A percentile compares a stretch with the other conserved stretches of the same genome.
Conservation (phyloP, 2,113 vertebrate genomes). For the Eidolon helvum region DNA sequence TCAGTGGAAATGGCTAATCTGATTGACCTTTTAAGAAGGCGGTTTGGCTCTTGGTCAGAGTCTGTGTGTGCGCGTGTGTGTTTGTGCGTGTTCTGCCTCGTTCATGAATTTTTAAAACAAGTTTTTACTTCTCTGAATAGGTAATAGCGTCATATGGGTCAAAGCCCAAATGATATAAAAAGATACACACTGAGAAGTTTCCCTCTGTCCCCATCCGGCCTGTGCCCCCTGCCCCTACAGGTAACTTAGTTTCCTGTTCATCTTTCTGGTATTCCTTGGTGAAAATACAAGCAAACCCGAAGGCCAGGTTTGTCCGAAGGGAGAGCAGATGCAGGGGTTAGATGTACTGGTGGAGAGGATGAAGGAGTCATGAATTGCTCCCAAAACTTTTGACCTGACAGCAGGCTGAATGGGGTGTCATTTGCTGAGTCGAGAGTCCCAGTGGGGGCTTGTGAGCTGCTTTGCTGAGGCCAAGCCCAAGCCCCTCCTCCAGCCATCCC, state of each 20-base stretch:
- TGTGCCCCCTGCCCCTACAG: too few relatives aligned
- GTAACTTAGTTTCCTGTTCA: too few relatives aligned
- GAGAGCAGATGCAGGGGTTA: too few relatives aligned
- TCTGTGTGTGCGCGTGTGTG: fast-evolving
- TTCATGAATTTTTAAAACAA: background rate
- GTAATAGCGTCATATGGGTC: background rate
- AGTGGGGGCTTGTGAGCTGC: background rate
- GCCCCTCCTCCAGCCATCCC: background rate
- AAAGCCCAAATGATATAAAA: background rate
- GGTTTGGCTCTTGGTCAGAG: background rate
- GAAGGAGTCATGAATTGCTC: too few relatives aligned
- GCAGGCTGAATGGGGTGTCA: background rate
- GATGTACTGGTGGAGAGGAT: too few relatives aligned
- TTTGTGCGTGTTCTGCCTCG: background rate
- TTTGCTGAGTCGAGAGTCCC: background rate
- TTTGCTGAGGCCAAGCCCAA: background rate
- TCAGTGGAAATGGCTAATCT: background rate
- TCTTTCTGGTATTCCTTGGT: too few relatives aligned
- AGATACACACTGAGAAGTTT: background rate
- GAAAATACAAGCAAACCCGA: too few relatives aligned
- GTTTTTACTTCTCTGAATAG: background rate
- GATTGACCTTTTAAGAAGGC: background rate
- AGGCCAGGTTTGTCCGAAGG: too few relatives aligned
- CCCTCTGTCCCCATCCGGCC: background rate
- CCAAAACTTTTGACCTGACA: background rate